These are phyloP conservation scores for Pheosia tremula DNA, from an alignment of 2,888 invertebrate genomes.

Conservation along the genomic window DNA sequence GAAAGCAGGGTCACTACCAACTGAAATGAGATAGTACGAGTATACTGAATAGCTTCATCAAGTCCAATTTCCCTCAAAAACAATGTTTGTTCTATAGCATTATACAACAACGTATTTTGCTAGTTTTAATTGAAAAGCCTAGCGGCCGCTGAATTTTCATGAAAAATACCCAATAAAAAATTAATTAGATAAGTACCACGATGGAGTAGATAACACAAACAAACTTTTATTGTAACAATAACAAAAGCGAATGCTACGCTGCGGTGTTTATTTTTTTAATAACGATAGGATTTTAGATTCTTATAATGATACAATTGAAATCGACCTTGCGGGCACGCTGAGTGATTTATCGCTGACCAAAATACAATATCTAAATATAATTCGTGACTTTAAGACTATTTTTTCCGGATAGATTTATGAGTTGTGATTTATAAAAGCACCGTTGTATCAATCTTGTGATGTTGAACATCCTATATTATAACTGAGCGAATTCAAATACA, in stretches of 20 bases:
- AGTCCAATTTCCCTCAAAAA: too few species aligned
- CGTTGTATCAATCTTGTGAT: not conserved
- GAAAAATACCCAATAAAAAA: too few species aligned
- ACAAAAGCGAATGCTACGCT: constrained; percentile 6
- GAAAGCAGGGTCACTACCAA: too few species aligned
- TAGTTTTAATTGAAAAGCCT: too few species aligned
- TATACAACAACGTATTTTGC: too few species aligned
- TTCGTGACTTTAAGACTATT: not conserved
- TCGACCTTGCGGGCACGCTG: constrained; percentile 16
- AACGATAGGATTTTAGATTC: constrained; percentile 12
- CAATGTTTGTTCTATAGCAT: too few species aligned
- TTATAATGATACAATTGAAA: constrained; percentile 13
- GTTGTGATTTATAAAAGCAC: constrained; percentile 2
- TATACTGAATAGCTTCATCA: too few species aligned
- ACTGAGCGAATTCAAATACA: not conserved
- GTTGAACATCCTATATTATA: too few species aligned
- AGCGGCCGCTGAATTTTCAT: too few species aligned
- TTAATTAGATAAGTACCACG: too few species aligned
- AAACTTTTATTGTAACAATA: not conserved
- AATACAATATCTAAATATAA: constrained; percentile 3
- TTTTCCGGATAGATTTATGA: constrained; percentile 1
- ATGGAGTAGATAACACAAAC: too few species aligned
- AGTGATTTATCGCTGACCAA: constrained; percentile 2
- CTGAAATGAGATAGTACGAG: too few species aligned
- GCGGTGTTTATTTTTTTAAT: constrained; percentile 10